A percentile compares a stretch with the other conserved stretches of the same genome.
Evolutionary conservation across 2,797 vertebrate species (phyloP).

Genomic region (Alectoris magna): DNA sequence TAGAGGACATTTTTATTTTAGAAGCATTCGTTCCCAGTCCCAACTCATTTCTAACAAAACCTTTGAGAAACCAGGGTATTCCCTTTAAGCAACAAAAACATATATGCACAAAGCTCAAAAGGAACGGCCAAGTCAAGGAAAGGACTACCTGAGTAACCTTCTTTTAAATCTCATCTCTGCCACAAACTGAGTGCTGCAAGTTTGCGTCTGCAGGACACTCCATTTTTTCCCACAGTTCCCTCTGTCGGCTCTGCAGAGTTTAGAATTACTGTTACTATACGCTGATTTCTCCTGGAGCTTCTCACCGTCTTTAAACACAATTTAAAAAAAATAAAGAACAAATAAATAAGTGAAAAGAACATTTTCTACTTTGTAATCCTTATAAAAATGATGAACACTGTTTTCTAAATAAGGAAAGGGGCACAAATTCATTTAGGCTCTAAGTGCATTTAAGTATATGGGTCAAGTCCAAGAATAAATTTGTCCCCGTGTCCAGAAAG

Average conservation of each 20-base stretch:
- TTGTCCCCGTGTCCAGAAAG: conserved; percentile 19
- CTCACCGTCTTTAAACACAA: background rate
- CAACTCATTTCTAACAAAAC: background rate
- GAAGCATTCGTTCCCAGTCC: background rate
- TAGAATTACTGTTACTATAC: background rate
- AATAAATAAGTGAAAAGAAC: background rate
- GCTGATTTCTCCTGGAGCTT: background rate
- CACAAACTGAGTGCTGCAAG: background rate
- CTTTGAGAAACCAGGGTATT: background rate
- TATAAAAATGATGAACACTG: background rate
- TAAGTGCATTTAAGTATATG: conserved; percentile 29
- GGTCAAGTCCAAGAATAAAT: conserved; percentile 39
- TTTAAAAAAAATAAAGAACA: background rate
- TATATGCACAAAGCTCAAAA: background rate
- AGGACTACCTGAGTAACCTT: background rate
- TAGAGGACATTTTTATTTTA: background rate
- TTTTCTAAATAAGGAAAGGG: background rate
- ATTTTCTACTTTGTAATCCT: background rate
- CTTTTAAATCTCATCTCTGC: background rate
- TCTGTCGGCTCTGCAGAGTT: background rate
- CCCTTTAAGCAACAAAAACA: background rate
- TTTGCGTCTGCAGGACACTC: background rate
- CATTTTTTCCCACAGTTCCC: background rate
- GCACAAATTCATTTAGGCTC: conserved; percentile 6
- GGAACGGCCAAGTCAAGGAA: background rate